Evolutionary conservation across 2,797 vertebrate genomes (phyloP).

Genomic region (Acipenser oxyrinchus): DNA sequence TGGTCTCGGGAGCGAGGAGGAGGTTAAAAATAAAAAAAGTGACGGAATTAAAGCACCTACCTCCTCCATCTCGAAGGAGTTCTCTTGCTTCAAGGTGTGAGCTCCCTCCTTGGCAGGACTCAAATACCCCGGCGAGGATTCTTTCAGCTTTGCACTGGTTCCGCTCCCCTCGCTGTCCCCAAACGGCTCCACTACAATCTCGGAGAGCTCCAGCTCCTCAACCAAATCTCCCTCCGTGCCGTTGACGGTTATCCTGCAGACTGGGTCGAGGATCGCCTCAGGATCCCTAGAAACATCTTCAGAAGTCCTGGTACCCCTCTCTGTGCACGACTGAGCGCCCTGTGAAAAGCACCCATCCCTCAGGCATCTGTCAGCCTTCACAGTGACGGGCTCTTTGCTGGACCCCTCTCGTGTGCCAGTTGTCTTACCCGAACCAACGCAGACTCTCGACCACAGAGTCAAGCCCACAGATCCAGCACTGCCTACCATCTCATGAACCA

Average conservation of each 20-base stretch:
- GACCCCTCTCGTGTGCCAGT: not conserved
- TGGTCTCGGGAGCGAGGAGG: no score
- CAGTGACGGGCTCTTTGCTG: slow-evolving; percentile 2
- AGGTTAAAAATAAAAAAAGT: no score
- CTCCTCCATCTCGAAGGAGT: slow-evolving; percentile 70
- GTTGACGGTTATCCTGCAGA: slow-evolving; percentile 49
- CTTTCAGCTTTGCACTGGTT: not conserved
- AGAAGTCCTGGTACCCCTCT: not conserved
- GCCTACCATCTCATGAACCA: not conserved
- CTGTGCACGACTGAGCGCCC: not conserved
- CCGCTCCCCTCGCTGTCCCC: slow-evolving; percentile 5
- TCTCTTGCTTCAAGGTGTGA: slow-evolving; percentile 35
- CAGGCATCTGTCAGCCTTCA: slow-evolving; percentile 1
- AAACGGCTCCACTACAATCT: not conserved
- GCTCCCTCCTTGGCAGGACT: slow-evolving; percentile 26
- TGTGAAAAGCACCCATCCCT: not conserved
- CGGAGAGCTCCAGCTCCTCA: slow-evolving; percentile 20
- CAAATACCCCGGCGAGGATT: slow-evolving; percentile 26
- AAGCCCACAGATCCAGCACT: not conserved
- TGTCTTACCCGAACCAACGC: not conserved
- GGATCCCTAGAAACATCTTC: not conserved
- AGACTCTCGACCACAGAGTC: not conserved
- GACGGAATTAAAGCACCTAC: slow-evolving; percentile 33
- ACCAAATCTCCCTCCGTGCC: slow-evolving; percentile 39
- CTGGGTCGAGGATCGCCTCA: slow-evolving; percentile 10